Evolutionary conservation across 1,140 invertebrate species (phyloP).

Genomic region (Matsumurasca onukii): DNA sequence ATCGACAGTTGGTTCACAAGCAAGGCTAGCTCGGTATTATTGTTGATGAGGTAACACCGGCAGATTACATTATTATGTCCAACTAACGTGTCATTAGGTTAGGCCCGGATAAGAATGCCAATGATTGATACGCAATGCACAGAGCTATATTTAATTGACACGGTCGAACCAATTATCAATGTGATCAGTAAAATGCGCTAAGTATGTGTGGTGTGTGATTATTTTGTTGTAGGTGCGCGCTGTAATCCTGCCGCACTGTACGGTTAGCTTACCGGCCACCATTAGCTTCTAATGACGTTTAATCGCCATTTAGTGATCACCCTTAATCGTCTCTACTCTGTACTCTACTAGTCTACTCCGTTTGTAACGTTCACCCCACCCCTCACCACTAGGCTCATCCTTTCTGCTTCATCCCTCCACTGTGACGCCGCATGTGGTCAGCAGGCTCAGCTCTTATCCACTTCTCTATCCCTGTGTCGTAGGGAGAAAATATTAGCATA

Average conservation of each 20-base stretch:
- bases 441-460: no score
- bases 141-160: constrained; percentile 12
- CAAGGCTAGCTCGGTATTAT: no score
- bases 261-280: constrained; percentile 16
- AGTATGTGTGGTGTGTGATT: constrained; percentile 23
- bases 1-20: no score
- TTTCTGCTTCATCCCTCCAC: neutral
- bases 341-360: no score
- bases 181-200: constrained; percentile 13
- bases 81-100: neutral
- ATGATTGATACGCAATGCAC: neutral
- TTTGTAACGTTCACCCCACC: neutral
- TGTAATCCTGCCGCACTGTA: constrained; percentile 19
- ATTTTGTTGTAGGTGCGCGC: neutral
- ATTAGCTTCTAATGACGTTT: constrained; percentile 30
- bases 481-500: no score
- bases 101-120: neutral
- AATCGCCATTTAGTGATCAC: constrained; percentile 29
- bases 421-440: neutral
- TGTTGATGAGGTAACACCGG: neutral
- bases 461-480: no score
- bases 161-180: constrained; percentile 24
- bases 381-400: neutral
- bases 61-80: neutral
- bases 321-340: constrained; percentile 23